Evolutionary conservation across 2,113 vertebrate genomes (phyloP), one percentile per base, ranked within the genome.

Genomic region (Coracopsis vasa): DNA sequence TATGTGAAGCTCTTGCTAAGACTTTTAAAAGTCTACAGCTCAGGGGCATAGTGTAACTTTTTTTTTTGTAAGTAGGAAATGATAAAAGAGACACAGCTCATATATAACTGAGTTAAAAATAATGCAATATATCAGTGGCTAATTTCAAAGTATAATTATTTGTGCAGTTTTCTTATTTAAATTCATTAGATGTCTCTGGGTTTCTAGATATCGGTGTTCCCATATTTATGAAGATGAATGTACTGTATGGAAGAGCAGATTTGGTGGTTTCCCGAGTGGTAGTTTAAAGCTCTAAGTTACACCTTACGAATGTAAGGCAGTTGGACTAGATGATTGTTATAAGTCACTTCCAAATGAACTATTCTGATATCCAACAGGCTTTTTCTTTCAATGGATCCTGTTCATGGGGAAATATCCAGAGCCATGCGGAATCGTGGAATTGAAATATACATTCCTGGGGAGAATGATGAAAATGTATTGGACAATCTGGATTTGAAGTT

Each of bases 371-470:
- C 75, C 67, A 48, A 72, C 95, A 99, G 99, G 86, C 97, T 99
- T 91, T 99, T 99, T 94, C 98, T 99, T 87, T 98, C 99, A 65
- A 99, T 99, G 99, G 99, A 99, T 98, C 99, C 99, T n/a, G 73
- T 95, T 9, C 99, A 99, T 21, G 99, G 99, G 31, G 99, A 99
- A 97, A 99, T 99, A 97, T 99, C 99, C 81, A 98, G 99, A 95
- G 99, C 99, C 61, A 99, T 99, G 99, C 97, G 99, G 92, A 99
- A 99, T 97, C 98, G 99, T 90, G 99, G 99, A 31, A 98, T 99
- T 89, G 99, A 99, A 97, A 95, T 99, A 54, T 99, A 99, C 91
- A 95, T 99, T 96, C 98, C 99, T 16, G 99, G 98, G 60, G 99
- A 99, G 81, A 97, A 95, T 1, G 98, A 99, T 91, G 98, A 97